Conservation (phyloP, 2,888 invertebrate genomes). For the Chalcis sispes region DNA sequence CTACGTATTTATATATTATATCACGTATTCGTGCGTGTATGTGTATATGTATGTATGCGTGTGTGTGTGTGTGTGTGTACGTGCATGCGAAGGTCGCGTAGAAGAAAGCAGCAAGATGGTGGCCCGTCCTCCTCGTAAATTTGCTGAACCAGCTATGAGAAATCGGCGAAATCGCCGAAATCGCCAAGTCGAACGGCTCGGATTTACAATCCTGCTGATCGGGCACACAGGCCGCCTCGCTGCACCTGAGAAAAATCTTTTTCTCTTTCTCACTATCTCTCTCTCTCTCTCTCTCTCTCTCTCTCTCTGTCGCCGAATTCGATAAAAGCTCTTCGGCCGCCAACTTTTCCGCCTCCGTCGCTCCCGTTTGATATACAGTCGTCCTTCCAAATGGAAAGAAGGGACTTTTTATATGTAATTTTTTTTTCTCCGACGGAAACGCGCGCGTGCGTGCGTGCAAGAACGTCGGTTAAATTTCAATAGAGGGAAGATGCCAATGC, state of each 20-base stretch:
- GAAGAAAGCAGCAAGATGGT: too few relatives aligned
- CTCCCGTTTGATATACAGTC: background rate
- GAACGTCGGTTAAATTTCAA: conserved; percentile 13
- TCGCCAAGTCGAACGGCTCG: background rate
- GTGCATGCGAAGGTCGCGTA: background rate
- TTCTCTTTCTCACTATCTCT: too few relatives aligned
- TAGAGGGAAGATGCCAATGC: too few relatives aligned
- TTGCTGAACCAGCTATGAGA: conserved; percentile 46
- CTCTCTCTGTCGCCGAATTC: conserved; percentile 18
- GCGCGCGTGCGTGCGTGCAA: background rate
- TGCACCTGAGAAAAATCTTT: conserved; percentile 35
- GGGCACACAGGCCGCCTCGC: background rate
- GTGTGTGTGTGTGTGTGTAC: background rate
- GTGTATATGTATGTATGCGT: background rate
- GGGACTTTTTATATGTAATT: too few relatives aligned
- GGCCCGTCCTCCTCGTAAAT: conserved; percentile 30
- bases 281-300: too few relatives aligned
- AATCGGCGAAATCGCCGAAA: conserved; percentile 35
- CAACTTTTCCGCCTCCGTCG: background rate
- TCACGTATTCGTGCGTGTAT: background rate
- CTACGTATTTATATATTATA: too few relatives aligned
- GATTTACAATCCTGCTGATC: conserved; percentile 43
- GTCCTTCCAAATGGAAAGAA: background rate
- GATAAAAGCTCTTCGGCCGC: conserved; percentile 23
- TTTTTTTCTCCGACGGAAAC: too few relatives aligned